These are phyloP conservation scores for Megaptera novaeangliae DNA, from an alignment of 2,113 vertebrate species.

Conservation along the genomic window DNA sequence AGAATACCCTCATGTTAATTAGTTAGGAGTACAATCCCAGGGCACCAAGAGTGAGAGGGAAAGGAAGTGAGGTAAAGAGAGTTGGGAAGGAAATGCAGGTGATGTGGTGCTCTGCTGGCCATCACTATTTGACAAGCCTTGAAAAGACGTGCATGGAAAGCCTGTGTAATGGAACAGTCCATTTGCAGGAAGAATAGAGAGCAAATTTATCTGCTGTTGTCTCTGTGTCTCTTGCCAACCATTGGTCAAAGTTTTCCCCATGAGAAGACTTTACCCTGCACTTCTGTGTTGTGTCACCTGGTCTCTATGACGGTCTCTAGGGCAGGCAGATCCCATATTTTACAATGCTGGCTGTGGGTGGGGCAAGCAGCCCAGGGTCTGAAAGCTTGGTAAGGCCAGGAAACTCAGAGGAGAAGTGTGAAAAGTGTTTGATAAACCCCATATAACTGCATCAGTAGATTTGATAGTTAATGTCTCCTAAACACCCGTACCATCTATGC, in stretches of 20 bases:
- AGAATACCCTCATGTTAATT: not conserved
- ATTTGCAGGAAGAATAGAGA: not conserved
- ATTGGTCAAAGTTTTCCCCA: not conserved
- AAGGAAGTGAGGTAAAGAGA: not conserved
- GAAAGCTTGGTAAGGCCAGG: not conserved
- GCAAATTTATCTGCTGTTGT: not conserved
- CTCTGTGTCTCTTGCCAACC: not conserved
- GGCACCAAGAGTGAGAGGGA: not conserved
- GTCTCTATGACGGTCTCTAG: not conserved
- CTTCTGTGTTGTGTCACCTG: not conserved
- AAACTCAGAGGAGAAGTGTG: not conserved
- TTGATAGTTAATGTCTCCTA: not conserved
- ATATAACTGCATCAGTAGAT: not conserved
- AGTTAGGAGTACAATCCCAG: not conserved
- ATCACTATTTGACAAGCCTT: not conserved
- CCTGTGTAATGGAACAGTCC: not conserved
- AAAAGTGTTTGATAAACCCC: not conserved
- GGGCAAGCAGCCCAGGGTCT: not conserved
- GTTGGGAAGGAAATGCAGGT: not conserved
- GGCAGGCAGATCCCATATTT: too few species aligned
- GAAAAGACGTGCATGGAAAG: not conserved
- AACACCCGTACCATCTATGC: not conserved
- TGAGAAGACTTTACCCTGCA: not conserved
- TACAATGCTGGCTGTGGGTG: not conserved
- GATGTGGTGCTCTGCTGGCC: not conserved